Conservation (phyloP, 2,888 invertebrate species). For the Ichneumon xanthorius region DNA sequence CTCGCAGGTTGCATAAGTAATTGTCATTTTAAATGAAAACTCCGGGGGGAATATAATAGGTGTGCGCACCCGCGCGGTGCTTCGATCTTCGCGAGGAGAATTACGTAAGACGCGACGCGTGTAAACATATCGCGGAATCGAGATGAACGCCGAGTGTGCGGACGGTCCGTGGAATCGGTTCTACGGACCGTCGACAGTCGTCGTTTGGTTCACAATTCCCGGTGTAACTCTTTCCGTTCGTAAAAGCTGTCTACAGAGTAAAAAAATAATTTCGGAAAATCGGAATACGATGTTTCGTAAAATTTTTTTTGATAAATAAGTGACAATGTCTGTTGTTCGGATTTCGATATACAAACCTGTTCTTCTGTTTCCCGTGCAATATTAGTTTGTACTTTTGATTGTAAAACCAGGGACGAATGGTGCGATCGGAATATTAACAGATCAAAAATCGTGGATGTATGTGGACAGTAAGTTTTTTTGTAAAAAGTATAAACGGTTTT, state of each 20-base stretch:
- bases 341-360: too few species aligned
- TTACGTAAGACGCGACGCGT: slow-evolving; percentile 66
- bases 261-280: too few species aligned
- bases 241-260: not conserved
- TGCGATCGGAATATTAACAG: too few species aligned
- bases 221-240: not conserved
- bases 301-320: too few species aligned
- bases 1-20: slow-evolving; percentile 79
- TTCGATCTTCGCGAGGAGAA: slow-evolving; percentile 28
- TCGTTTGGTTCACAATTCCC: not conserved
- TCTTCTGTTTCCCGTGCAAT: too few species aligned
- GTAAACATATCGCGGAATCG: slow-evolving; percentile 59
- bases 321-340: too few species aligned
- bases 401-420: too few species aligned
- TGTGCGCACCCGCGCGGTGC: slow-evolving; percentile 44
- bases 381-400: too few species aligned
- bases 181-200: not conserved
- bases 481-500: too few species aligned
- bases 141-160: slow-evolving; percentile 30
- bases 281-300: too few species aligned
- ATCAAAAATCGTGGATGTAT: too few species aligned
- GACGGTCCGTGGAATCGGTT: not conserved
- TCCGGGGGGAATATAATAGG: slow-evolving; percentile 66
- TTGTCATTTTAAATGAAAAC: slow-evolving; percentile 80
- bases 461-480: too few species aligned